Percentiles rank a stretch among this genome's conserved stretches.
Conservation (phyloP, 1,140 invertebrate species). For the Theocolax elegans region DNA sequence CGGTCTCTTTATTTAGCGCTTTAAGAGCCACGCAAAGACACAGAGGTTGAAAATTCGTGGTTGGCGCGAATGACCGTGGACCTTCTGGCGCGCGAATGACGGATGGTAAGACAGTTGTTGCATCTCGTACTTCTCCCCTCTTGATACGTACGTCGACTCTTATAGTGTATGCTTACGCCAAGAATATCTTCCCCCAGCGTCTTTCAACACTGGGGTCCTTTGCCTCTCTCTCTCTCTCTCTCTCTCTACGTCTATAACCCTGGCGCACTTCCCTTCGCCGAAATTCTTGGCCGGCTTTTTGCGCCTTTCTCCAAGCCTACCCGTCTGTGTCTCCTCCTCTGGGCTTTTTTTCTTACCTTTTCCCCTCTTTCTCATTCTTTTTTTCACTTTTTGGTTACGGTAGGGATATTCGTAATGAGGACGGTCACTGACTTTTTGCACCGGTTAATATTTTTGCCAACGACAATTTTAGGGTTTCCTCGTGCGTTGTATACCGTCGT, state of each 20-base stretch:
- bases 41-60: too few relatives aligned
- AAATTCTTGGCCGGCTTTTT: slow-evolving; percentile 20
- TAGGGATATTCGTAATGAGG: too few relatives aligned
- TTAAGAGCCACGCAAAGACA: neutral
- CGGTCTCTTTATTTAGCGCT: slow-evolving; percentile 21
- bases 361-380: too few relatives aligned
- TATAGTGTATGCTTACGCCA: neutral
- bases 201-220: slow-evolving; percentile 11
- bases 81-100: slow-evolving; percentile 30
- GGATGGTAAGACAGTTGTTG: slow-evolving; percentile 40
- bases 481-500: too few relatives aligned
- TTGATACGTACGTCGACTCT: neutral
- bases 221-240: neutral
- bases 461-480: too few relatives aligned
- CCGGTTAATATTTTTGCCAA: too few relatives aligned
- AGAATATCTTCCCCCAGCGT: slow-evolving; percentile 28
- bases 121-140: too few relatives aligned
- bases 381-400: too few relatives aligned
- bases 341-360: neutral
- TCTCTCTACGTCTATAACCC: neutral
- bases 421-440: too few relatives aligned
- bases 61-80: slow-evolving; percentile 34
- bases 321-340: slow-evolving; percentile 13
- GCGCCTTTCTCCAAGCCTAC: slow-evolving; percentile 17
- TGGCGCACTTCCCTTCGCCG: slow-evolving; percentile 10